Conservation (phyloP, 2,113 vertebrate genomes). For the Phyllostomus hastatus region DNA sequence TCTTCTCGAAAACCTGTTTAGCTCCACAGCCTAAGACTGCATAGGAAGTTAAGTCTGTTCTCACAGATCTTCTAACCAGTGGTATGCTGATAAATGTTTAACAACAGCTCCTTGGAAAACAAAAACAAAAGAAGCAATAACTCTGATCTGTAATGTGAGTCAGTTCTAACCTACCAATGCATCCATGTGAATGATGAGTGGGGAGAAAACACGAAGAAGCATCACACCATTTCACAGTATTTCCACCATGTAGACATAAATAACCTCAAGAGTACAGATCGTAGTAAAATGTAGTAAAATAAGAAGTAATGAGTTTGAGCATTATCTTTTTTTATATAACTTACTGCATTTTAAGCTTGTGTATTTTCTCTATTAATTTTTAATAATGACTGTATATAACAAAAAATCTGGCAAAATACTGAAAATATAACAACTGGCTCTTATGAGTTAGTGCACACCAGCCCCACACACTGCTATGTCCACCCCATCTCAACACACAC, state of each 20-base stretch:
- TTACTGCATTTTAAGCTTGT: neutral
- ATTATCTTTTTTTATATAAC: neutral
- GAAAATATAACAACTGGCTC: neutral
- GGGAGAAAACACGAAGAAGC: neutral
- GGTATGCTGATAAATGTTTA: neutral
- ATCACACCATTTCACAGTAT: neutral
- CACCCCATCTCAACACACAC: neutral
- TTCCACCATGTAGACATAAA: neutral
- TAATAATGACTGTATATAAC: neutral
- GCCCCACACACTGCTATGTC: neutral
- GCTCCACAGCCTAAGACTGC: neutral
- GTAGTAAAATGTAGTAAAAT: neutral
- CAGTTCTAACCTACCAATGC: neutral
- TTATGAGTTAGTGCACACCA: neutral
- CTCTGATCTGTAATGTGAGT: neutral
- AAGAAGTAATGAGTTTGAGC: neutral
- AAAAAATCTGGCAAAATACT: neutral
- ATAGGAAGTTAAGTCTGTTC: neutral
- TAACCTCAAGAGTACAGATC: neutral
- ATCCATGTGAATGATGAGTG: neutral
- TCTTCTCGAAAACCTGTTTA: neutral
- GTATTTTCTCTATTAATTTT: neutral
- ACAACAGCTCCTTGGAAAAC: neutral
- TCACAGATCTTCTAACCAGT: neutral
- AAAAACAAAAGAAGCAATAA: neutral